phyloP scores from a whole-genome alignment of 1,140 invertebrate species.

The Myzus persicae region DNA sequence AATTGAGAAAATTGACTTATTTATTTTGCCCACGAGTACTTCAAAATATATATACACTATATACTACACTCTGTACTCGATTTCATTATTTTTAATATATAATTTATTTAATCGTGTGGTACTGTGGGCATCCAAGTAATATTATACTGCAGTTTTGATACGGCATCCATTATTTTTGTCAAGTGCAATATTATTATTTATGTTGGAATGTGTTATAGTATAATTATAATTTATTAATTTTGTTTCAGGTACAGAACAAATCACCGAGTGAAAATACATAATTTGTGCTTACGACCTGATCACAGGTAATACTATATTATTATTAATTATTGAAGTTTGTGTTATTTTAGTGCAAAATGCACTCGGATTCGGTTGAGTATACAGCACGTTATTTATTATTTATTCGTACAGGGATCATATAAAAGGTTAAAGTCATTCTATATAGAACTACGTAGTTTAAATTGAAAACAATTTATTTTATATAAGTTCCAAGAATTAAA shows the following conservation, averaged over 20 bases:
- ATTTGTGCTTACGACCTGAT: neutral
- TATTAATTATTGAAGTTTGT: neutral
- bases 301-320: neutral
- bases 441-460: neutral
- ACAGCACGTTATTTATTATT: neutral
- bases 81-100: too few relatives aligned
- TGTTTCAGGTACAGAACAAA: neutral
- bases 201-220: too few relatives aligned
- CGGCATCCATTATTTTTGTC: too few relatives aligned
- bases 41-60: too few relatives aligned
- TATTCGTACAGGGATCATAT: neutral
- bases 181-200: too few relatives aligned
- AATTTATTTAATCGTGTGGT: too few relatives aligned
- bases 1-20: too few relatives aligned
- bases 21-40: too few relatives aligned
- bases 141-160: too few relatives aligned
- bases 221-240: neutral
- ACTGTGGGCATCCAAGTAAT: too few relatives aligned
- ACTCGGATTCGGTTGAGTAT: neutral
- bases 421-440: neutral
- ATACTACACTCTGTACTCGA: too few relatives aligned
- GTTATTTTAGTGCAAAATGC: neutral
- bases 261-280: neutral
- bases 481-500: neutral
- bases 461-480: neutral